Evolutionary conservation across 2,797 vertebrate species (phyloP).

Genomic region (Falco rusticolus): DNA sequence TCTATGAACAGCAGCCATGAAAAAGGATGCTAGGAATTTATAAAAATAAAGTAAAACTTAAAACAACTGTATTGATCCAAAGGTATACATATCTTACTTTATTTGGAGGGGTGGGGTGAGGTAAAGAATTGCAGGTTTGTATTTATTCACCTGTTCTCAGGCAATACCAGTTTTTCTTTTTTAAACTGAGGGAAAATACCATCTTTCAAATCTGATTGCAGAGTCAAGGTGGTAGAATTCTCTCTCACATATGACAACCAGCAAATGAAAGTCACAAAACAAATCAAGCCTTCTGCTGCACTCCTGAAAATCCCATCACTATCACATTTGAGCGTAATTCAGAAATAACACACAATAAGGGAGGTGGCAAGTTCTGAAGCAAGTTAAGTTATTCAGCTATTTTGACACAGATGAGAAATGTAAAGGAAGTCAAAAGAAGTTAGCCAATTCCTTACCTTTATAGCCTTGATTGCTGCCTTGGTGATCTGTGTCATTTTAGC

Average conservation of each 20-base stretch:
- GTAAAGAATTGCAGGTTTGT: background rate
- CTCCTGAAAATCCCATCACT: background rate
- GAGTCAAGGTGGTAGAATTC: background rate
- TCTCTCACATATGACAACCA: background rate
- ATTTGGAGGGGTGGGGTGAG: too few species aligned
- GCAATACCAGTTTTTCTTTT: background rate
- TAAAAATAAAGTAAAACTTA: background rate
- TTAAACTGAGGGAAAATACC: background rate
- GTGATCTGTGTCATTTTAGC: conserved; percentile 99
- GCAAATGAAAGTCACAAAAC: background rate
- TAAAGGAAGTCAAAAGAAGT: background rate
- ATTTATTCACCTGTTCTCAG: background rate
- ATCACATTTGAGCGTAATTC: background rate
- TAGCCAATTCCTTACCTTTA: conserved; percentile 90
- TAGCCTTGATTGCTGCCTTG: conserved; percentile 99
- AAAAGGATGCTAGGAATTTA: background rate
- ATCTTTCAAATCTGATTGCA: background rate
- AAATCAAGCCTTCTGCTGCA: background rate
- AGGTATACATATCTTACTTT: background rate
- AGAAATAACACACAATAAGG: background rate
- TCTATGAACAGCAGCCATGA: background rate
- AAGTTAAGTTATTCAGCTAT: background rate
- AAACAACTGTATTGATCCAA: background rate
- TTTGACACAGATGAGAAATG: background rate
- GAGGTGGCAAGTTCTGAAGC: background rate